phyloP scores from a whole-genome alignment of 2,797 vertebrate genomes.

The Leptoclinus maculatus region DNA sequence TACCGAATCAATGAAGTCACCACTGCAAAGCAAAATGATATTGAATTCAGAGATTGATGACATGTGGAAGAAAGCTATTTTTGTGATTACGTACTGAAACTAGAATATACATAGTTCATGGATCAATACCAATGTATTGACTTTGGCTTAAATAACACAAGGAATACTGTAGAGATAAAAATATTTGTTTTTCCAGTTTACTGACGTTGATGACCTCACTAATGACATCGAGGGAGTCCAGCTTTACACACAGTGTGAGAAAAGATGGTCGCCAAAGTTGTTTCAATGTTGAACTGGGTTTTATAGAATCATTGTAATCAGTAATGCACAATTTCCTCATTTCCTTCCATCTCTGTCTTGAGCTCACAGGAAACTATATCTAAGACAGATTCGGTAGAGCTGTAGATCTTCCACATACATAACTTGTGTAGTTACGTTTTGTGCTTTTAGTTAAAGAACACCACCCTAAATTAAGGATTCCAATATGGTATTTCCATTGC shows the following conservation, averaged over 20 bases:
- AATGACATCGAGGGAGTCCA: background rate
- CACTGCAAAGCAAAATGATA: background rate
- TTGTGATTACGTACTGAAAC: constrained; percentile 14
- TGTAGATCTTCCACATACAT: background rate
- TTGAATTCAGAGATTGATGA: background rate
- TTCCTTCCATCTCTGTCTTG: background rate
- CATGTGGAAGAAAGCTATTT: background rate
- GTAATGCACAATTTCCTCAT: background rate
- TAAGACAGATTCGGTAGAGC: background rate
- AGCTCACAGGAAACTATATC: background rate
- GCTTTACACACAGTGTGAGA: constrained; percentile 2
- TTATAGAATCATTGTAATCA: background rate
- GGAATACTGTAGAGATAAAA: constrained; percentile 4
- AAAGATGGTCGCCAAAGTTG: constrained; percentile 5
- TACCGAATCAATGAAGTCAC: background rate
- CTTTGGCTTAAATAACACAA: constrained; percentile 33
- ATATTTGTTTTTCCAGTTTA: constrained; percentile 25
- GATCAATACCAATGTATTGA: constrained; percentile 41
- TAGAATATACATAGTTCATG: constrained; percentile 17
- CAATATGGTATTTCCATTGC: too few species aligned
- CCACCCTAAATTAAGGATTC: too few species aligned
- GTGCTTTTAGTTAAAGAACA: too few species aligned
- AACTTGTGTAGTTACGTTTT: background rate
- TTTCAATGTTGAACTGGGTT: constrained; percentile 11
- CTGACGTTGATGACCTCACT: background rate